Conservation (phyloP, 2,113 vertebrate genomes). For the Upupa epops region DNA sequence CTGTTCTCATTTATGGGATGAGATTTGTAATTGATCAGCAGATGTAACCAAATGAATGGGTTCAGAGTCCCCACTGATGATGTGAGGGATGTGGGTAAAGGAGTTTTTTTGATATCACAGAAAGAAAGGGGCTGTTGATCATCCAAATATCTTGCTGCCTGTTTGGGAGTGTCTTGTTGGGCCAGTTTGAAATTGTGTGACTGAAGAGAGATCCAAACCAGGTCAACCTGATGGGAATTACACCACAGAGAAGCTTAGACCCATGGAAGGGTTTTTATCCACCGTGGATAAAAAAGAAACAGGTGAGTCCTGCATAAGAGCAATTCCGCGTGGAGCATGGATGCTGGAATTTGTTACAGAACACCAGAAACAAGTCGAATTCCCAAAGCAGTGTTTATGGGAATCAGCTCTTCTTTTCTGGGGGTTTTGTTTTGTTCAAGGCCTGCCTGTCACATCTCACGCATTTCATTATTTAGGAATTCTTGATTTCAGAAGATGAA, state of each 20-base stretch:
- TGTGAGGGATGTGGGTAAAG: no score
- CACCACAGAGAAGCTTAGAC: neutral
- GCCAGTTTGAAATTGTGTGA: neutral
- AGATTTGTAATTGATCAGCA: neutral
- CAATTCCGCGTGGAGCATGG: accelerated
- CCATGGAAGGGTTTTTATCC: neutral
- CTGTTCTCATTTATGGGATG: neutral
- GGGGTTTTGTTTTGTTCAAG: neutral
- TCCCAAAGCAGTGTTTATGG: neutral
- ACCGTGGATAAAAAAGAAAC: neutral
- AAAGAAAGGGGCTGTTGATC: neutral
- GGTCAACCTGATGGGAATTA: neutral
- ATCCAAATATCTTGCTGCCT: accelerated
- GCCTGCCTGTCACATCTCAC: neutral
- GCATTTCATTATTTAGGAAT: slow-evolving; percentile 5
- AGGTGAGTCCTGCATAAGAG: neutral
- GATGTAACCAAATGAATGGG: neutral
- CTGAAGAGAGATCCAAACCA: neutral
- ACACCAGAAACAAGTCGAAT: neutral
- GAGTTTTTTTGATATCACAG: neutral
- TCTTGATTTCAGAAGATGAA: slow-evolving; percentile 34
- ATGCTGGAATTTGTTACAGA: neutral
- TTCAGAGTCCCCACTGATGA: neutral
- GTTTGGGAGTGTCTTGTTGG: neutral
- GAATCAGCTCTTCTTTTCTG: neutral